phyloP scores from a whole-genome alignment of 2,797 vertebrate species.

The Danio albolineatus region DNA sequence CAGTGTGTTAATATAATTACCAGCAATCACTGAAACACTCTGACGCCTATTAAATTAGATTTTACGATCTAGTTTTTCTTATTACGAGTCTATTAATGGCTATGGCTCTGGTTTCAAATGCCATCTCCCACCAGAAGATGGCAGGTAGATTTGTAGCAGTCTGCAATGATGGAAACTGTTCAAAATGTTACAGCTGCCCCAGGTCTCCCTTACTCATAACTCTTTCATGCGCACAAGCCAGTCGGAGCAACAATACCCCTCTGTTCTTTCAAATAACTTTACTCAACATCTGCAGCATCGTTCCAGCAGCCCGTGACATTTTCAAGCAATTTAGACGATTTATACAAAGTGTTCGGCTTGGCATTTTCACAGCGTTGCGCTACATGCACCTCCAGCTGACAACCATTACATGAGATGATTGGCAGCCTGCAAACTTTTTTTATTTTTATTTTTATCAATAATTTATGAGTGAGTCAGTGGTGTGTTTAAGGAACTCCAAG shows the following conservation, averaged over 20 bases:
- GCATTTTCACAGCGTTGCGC: slow-evolving; percentile 43
- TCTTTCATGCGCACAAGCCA: slow-evolving; percentile 18
- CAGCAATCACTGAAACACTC: not conserved
- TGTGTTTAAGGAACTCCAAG: slow-evolving; percentile 4
- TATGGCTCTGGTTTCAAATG: slow-evolving; percentile 11
- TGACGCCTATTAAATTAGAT: not conserved
- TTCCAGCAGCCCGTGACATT: slow-evolving; percentile 45
- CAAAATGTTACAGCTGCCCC: slow-evolving; percentile 1
- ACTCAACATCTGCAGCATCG: slow-evolving; percentile 2
- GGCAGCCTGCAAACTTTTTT: slow-evolving; percentile 32
- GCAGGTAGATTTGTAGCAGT: slow-evolving; percentile 12
- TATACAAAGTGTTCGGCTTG: slow-evolving; percentile 43
- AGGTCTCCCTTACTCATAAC: slow-evolving; percentile 6
- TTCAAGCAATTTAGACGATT: slow-evolving; percentile 43
- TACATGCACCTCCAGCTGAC: slow-evolving; percentile 47
- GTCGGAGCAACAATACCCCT: not conserved
- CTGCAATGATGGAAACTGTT: not conserved
- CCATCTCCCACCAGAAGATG: not conserved
- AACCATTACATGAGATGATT: slow-evolving; percentile 44
- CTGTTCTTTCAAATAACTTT: slow-evolving; percentile 19
- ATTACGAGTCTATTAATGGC: slow-evolving; percentile 17
- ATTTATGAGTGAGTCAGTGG: slow-evolving; percentile 16
- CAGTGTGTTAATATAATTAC: slow-evolving; percentile 13
- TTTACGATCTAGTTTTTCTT: not conserved
- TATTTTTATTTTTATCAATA: slow-evolving; percentile 23